These are phyloP conservation scores for Bombus ignitus DNA, from an alignment of 1,140 invertebrate species.

Conservation along the genomic window DNA sequence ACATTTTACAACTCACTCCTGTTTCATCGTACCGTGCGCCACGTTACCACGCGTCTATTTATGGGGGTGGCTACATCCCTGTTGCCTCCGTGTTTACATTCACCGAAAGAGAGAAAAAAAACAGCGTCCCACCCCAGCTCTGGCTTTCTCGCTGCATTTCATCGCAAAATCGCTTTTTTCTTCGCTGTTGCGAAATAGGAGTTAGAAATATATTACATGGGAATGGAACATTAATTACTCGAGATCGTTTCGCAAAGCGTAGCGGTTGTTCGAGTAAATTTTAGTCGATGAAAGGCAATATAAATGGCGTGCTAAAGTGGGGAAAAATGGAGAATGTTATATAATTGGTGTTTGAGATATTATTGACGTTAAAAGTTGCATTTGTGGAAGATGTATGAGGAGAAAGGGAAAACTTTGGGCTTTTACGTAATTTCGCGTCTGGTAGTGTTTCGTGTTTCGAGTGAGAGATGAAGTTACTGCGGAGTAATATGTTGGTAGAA, in stretches of 20 bases:
- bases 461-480: neutral
- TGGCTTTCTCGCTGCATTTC: neutral
- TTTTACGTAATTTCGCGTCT: neutral
- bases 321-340: neutral
- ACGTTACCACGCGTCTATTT: slow-evolving; percentile 6
- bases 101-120: no score
- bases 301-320: neutral
- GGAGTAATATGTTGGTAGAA: neutral
- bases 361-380: neutral
- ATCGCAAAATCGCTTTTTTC: neutral
- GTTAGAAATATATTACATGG: neutral
- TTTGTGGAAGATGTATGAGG: neutral
- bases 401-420: neutral
- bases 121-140: neutral
- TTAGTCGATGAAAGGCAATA: neutral
- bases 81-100: neutral
- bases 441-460: neutral
- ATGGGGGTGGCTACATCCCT: neutral
- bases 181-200: neutral
- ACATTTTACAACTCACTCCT: slow-evolving; percentile 51
- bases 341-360: neutral
- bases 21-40: neutral
- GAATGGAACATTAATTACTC: slow-evolving; percentile 15
- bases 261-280: neutral
- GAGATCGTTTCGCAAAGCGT: slow-evolving; percentile 4